Evolutionary conservation across 1,140 invertebrate species (phyloP).

Genomic region (Lepidostoma basale): DNA sequence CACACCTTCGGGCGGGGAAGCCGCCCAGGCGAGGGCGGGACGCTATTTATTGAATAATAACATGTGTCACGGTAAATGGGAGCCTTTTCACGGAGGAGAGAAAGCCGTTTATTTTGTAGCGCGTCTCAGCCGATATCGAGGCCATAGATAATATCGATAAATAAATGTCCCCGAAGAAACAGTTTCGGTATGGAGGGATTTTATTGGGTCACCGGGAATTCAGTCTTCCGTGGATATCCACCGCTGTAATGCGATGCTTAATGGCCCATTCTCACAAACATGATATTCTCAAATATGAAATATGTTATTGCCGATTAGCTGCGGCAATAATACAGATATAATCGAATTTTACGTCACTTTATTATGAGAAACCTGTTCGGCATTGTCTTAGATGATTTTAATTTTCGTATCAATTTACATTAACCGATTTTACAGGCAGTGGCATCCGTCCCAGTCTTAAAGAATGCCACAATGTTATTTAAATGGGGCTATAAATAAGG

Average conservation of each 20-base stretch:
- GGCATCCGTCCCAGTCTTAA: neutral
- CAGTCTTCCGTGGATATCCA: neutral
- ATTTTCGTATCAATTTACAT: too few species aligned
- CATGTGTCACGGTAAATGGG: conserved; percentile 26
- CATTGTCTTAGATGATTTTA: too few species aligned
- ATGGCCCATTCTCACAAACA: conserved; percentile 1
- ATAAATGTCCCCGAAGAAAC: conserved; percentile 12
- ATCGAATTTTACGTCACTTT: too few species aligned
- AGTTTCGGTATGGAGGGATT: neutral
- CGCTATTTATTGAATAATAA: conserved; percentile 37
- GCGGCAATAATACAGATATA: neutral
- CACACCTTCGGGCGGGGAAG: conserved; percentile 13
- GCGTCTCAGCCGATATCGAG: neutral
- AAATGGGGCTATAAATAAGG: neutral
- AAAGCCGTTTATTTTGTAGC: conserved; percentile 18
- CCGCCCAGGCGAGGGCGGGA: conserved; percentile 5
- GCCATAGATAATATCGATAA: conserved; percentile 18
- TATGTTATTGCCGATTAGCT: neutral
- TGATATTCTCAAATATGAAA: neutral
- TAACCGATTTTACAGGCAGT: too few species aligned
- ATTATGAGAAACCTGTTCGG: too few species aligned
- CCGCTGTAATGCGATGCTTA: conserved; percentile 1
- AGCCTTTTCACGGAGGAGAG: conserved; percentile 20
- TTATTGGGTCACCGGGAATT: conserved; percentile 5
- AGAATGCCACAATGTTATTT: neutral